These are phyloP conservation scores for Coendou prehensilis DNA, from an alignment of 2,797 vertebrate species.

Conservation along the genomic window DNA sequence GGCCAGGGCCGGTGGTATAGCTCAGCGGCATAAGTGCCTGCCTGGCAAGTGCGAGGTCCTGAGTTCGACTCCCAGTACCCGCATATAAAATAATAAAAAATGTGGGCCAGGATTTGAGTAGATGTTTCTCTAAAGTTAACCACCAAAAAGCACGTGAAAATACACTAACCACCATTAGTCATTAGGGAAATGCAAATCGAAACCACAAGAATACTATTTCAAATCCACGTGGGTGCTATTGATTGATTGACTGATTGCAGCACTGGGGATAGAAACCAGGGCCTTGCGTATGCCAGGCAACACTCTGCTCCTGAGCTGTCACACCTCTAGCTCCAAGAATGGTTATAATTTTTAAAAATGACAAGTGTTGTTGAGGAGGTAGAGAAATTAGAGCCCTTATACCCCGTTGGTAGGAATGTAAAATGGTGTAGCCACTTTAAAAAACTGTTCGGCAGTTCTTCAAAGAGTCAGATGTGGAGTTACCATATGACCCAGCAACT, in stretches of 20 bases:
- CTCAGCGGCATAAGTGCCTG: too few species aligned
- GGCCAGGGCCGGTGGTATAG: neutral
- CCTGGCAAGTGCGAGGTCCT: too few species aligned
- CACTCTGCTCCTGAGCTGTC: too few species aligned
- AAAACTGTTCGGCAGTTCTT: neutral
- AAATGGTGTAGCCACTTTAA: neutral
- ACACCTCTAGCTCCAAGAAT: neutral
- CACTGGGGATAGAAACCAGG: neutral
- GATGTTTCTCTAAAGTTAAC: neutral
- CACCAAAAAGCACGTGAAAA: neutral
- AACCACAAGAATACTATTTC: neutral
- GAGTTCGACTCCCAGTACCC: too few species aligned
- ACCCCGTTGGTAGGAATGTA: neutral
- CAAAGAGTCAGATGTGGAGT: neutral
- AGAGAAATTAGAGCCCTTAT: neutral
- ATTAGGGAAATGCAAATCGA: neutral
- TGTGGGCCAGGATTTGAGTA: neutral
- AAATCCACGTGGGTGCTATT: neutral
- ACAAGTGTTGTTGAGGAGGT: neutral
- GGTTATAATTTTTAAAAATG: neutral
- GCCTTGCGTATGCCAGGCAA: neutral
- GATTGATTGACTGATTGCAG: neutral
- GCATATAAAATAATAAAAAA: neutral
- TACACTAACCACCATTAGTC: neutral
- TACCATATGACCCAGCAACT: neutral